Evolutionary conservation across 2,888 invertebrate species (phyloP).

Genomic region (Drosophila paucipuncta): DNA sequence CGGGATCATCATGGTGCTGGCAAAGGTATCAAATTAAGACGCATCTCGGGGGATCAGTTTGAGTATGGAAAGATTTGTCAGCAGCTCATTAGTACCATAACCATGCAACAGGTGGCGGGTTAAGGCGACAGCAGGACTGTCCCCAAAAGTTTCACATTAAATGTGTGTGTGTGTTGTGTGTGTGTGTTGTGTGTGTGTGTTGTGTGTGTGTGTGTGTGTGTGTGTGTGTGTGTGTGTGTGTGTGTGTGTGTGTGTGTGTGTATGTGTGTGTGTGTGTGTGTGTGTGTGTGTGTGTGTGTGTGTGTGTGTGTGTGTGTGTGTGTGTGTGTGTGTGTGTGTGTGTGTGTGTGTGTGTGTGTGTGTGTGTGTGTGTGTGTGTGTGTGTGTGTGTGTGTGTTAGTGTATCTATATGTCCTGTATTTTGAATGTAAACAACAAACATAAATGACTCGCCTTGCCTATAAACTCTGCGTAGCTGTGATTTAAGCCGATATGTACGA

Average conservation of each 20-base stretch:
- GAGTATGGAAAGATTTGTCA: slow-evolving; percentile 95
- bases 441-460: slow-evolving; percentile 70
- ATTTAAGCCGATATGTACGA: slow-evolving; percentile 64
- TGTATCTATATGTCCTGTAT: slow-evolving; percentile 25
- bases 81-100: slow-evolving; percentile 94
- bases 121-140: slow-evolving; percentile 53
- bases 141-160: neutral
- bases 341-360: slow-evolving; percentile 13
- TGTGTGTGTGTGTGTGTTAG: neutral
- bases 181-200: slow-evolving; percentile 3
- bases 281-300: neutral
- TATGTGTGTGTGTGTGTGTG: slow-evolving; percentile 4
- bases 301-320: neutral
- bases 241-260: slow-evolving; percentile 11
- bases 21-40: slow-evolving; percentile 93
- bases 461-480: slow-evolving; percentile 76
- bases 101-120: slow-evolving; percentile 87
- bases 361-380: slow-evolving; percentile 1
- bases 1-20: slow-evolving; percentile 87
- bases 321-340: neutral
- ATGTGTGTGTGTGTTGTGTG: neutral
- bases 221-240: neutral
- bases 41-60: slow-evolving; percentile 94
- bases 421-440: slow-evolving; percentile 29
- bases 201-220: neutral